Percentiles rank a stretch among this genome's conserved stretches.
Evolutionary conservation across 2,888 invertebrate species (phyloP).

Genomic region (Caenorhabditis imperialis): DNA sequence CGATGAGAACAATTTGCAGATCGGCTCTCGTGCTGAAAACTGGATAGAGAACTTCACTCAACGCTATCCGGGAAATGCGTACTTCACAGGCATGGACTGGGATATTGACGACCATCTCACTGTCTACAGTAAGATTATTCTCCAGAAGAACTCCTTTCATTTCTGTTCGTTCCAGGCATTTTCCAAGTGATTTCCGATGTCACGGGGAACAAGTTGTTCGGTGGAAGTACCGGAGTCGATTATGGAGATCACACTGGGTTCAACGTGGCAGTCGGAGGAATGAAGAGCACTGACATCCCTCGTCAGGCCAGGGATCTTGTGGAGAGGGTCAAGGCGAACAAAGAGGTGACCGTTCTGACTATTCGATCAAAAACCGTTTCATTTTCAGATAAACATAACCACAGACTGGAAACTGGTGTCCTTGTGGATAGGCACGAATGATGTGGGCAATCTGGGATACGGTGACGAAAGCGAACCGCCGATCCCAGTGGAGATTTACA

Average conservation of each 20-base stretch:
- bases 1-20: too few relatives aligned
- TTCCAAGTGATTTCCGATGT: conserved; percentile 81
- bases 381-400: conserved; percentile 49
- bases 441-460: conserved; percentile 55
- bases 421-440: conserved; percentile 72
- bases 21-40: conserved; percentile 38
- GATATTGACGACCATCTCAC: conserved; percentile 46
- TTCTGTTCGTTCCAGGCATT: conserved; percentile 80
- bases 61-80: conserved; percentile 43
- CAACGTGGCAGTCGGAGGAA: conserved; percentile 64
- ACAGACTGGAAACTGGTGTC: conserved; percentile 71
- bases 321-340: conserved; percentile 2
- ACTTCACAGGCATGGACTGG: conserved; percentile 41
- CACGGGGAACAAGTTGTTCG: conserved; percentile 84
- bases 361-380: neutral
- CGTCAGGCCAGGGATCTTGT: conserved; percentile 59
- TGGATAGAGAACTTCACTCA: conserved; percentile 8
- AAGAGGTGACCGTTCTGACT: conserved; percentile 28
- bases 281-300: conserved; percentile 60
- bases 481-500: conserved; percentile 44
- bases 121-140: conserved; percentile 30
- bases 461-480: conserved; percentile 5
- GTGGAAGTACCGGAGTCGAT: conserved; percentile 85
- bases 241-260: conserved; percentile 50
- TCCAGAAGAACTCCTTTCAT: neutral